phyloP scores from a whole-genome alignment of 2,888 invertebrate species.

The Scaptomyza flava region DNA sequence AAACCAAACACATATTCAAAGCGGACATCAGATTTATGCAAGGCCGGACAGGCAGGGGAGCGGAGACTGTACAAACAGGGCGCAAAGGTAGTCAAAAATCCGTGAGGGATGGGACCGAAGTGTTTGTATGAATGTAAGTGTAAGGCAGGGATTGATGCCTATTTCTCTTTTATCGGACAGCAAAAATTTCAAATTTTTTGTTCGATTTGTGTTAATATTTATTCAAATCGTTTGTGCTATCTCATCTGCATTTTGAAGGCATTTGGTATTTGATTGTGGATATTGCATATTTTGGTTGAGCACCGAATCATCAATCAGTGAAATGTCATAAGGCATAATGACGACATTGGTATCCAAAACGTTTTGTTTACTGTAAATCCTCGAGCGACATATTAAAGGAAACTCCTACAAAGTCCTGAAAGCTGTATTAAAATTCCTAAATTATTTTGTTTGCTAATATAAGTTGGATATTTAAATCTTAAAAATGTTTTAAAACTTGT shows the following conservation, averaged over 20 bases:
- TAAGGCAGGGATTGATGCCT: slow-evolving; percentile 1
- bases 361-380: not conserved
- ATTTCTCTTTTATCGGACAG: slow-evolving; percentile 27
- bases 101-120: not conserved
- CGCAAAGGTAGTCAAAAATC: slow-evolving; percentile 16
- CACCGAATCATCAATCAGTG: slow-evolving; percentile 25
- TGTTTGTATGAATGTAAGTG: not conserved
- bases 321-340: slow-evolving; percentile 20
- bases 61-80: slow-evolving; percentile 26
- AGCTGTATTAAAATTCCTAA: too few species aligned
- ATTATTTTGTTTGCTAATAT: too few species aligned
- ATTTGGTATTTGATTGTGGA: slow-evolving; percentile 58
- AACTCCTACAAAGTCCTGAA: not conserved
- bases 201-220: slow-evolving; percentile 71
- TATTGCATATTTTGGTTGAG: slow-evolving; percentile 7
- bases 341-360: not conserved
- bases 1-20: slow-evolving; percentile 13
- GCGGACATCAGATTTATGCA: slow-evolving; percentile 44
- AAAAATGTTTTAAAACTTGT: too few species aligned
- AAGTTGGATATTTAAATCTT: too few species aligned
- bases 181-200: slow-evolving; percentile 51
- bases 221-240: slow-evolving; percentile 49
- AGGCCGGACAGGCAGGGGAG: slow-evolving; percentile 10
- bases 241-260: slow-evolving; percentile 43
- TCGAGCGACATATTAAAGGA: not conserved